Evolutionary conservation across 2,888 invertebrate genomes (phyloP).

Genomic region (Pomacea canaliculata): DNA sequence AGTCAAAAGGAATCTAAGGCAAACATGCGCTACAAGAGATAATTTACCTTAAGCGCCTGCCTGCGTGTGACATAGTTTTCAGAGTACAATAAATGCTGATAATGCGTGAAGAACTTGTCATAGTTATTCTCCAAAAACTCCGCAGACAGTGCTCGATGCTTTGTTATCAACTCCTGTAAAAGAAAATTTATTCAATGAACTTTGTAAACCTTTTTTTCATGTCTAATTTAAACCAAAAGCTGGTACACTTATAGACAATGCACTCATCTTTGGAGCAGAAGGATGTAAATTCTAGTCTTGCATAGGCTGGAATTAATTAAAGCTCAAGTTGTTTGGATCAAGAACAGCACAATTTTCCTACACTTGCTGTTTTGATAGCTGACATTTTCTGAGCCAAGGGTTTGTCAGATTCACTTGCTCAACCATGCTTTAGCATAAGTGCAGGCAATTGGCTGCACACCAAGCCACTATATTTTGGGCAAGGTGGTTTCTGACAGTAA

Average conservation of each 20-base stretch:
- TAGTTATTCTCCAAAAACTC: conserved; percentile 99
- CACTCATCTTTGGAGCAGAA: too few species aligned
- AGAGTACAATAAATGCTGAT: conserved; percentile 96
- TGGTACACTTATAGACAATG: too few species aligned
- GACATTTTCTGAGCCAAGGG: neutral
- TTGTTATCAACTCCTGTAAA: conserved; percentile 73
- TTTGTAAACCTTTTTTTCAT: too few species aligned
- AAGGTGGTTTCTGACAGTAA: too few species aligned
- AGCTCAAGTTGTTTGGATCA: too few species aligned
- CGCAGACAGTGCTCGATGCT: conserved; percentile 85
- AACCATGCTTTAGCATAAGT: neutral
- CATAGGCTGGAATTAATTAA: too few species aligned
- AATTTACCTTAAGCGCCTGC: conserved; percentile 88
- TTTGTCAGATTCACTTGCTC: neutral
- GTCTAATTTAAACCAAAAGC: too few species aligned
- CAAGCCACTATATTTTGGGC: too few species aligned
- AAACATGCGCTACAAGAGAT: too few species aligned
- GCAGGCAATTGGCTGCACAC: neutral
- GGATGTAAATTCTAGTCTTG: too few species aligned
- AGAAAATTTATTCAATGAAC: conserved; percentile 1
- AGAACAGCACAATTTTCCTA: neutral
- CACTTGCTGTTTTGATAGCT: neutral
- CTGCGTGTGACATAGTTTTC: conserved; percentile 99
- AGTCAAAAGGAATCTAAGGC: too few species aligned
- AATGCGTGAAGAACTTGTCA: conserved; percentile 96